Percentiles rank a stretch among this genome's conserved stretches.
phyloP scores from a whole-genome alignment of 1,140 invertebrate genomes.

The Ceratitis capitata region DNA sequence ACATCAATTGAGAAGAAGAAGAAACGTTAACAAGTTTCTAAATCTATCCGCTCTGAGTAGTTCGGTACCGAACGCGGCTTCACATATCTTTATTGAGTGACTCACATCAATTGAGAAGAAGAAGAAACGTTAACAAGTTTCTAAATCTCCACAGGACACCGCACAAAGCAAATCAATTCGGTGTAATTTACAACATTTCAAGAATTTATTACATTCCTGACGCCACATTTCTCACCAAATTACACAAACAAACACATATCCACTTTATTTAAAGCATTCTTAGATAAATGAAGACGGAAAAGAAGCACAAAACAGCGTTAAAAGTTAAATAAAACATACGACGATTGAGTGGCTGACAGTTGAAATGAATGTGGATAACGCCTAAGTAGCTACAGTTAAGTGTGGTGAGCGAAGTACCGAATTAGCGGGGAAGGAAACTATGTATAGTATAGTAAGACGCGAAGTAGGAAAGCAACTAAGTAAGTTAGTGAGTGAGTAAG shows the following conservation, averaged over 20 bases:
- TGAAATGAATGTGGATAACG: constrained; percentile 16
- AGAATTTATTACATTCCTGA: background rate
- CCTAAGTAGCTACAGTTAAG: background rate
- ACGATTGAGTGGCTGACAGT: constrained; percentile 13
- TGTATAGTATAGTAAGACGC: background rate
- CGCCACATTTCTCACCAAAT: background rate
- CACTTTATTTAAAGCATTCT: background rate
- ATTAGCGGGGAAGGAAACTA: background rate
- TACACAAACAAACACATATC: background rate
- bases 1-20: too few species aligned
- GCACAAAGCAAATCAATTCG: background rate
- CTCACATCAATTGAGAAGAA: too few species aligned
- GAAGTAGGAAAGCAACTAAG: background rate
- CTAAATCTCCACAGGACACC: background rate
- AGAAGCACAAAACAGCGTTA: background rate
- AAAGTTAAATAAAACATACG: background rate
- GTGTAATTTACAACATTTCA: background rate
- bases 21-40: too few species aligned
- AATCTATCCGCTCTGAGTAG: too few species aligned
- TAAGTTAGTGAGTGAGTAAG: constrained; percentile 24
- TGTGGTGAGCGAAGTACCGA: background rate
- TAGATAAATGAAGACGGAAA: background rate
- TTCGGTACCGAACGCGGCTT: too few species aligned
- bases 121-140: too few species aligned
- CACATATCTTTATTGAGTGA: too few species aligned